Percentiles rank a stretch among this genome's conserved stretches.
phyloP scores from a whole-genome alignment of 92 coral and sea anemone genomes.

The Nematostella vectensis region DNA sequence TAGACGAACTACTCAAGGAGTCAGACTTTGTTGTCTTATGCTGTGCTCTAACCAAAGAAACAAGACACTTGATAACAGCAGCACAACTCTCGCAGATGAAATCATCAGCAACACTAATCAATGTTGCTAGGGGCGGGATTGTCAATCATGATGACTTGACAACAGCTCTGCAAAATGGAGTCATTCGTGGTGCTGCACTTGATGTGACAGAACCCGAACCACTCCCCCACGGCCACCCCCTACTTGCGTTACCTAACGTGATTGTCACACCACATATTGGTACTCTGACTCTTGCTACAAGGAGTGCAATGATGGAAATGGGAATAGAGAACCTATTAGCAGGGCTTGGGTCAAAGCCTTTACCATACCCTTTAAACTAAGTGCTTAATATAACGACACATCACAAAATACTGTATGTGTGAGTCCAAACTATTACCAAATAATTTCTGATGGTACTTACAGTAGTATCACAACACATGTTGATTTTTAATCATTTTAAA shows the following conservation, averaged over 20 bases:
- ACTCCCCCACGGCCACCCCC: conserved; percentile 68
- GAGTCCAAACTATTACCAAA: too few species aligned
- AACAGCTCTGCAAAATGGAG: conserved; percentile 56
- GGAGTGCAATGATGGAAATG: conserved; percentile 42
- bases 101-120: conserved; percentile 61
- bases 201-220: conserved; percentile 72
- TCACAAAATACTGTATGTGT: too few species aligned
- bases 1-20: conserved; percentile 48
- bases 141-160: conserved; percentile 65
- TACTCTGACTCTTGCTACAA: conserved; percentile 37
- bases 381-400: too few species aligned
- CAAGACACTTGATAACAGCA: conserved; percentile 55
- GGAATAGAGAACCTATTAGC: conserved; percentile 49
- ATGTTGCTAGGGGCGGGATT: conserved; percentile 64
- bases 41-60: conserved; percentile 41
- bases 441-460: too few species aligned
- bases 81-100: conserved; percentile 54
- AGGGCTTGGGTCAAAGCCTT: conserved; percentile 36
- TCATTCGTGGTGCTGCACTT: conserved; percentile 61
- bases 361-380: conserved; percentile 34
- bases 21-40: conserved; percentile 73
- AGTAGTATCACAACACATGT: too few species aligned
- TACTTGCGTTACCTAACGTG: conserved; percentile 48
- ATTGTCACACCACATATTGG: conserved; percentile 62
- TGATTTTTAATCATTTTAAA: too few species aligned